phyloP scores from a whole-genome alignment of 2,888 invertebrate genomes.

The Dilophus febrilis region DNA sequence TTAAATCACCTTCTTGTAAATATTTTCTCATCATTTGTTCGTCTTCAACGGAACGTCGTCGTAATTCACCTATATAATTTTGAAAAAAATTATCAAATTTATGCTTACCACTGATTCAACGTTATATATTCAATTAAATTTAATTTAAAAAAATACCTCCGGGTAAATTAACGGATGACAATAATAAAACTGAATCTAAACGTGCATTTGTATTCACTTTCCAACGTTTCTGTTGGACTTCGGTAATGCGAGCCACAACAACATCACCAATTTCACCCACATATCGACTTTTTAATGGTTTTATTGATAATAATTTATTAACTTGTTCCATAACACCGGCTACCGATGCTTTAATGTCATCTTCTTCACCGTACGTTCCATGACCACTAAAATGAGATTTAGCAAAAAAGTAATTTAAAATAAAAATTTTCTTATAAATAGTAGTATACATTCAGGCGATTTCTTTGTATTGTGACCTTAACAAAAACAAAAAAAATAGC shows the following conservation, averaged over 20 bases:
- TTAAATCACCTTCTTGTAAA: slow-evolving; percentile 85
- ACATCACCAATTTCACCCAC: slow-evolving; percentile 94
- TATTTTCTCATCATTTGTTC: slow-evolving; percentile 95
- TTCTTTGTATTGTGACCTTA: too few species aligned
- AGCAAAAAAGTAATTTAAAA: too few species aligned
- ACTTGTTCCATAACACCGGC: slow-evolving; percentile 89
- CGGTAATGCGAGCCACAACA: slow-evolving; percentile 82
- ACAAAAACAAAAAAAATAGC: too few species aligned
- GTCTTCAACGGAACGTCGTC: slow-evolving; percentile 85
- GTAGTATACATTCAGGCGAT: too few species aligned
- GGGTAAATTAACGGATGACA: slow-evolving; percentile 94
- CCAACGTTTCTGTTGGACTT: slow-evolving; percentile 90
- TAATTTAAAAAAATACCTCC: slow-evolving; percentile 40
- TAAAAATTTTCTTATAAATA: too few species aligned
- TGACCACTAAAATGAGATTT: slow-evolving; percentile 57
- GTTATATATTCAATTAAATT: too few species aligned
- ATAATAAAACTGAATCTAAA: slow-evolving; percentile 65
- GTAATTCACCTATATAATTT: slow-evolving; percentile 44
- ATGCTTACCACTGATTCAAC: too few species aligned
- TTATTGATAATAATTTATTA: slow-evolving; percentile 83
- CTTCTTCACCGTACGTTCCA: slow-evolving; percentile 81
- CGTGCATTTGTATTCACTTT: slow-evolving; percentile 88
- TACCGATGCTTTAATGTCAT: slow-evolving; percentile 74
- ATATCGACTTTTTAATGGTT: slow-evolving; percentile 79
- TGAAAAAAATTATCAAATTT: background rate